Evolutionary conservation across 2,113 vertebrate species (phyloP).

Genomic region (Malurus alboscapulatus): DNA sequence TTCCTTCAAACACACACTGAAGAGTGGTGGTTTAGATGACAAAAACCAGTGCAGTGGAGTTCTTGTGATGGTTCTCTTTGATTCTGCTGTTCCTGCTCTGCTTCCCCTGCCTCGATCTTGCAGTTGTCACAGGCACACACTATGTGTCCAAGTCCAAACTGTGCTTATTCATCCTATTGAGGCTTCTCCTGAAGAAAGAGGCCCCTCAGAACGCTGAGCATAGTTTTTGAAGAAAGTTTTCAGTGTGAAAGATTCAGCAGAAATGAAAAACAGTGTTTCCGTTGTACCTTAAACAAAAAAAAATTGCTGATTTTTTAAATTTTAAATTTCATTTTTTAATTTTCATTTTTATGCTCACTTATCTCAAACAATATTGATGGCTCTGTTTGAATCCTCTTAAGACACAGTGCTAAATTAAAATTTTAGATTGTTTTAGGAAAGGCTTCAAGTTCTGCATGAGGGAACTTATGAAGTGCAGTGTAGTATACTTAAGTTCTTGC

Average conservation of each 20-base stretch:
- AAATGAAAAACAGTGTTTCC: background rate
- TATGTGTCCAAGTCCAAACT: fast-evolving
- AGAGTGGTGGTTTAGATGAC: background rate
- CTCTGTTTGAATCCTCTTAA: background rate
- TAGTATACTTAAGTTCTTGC: background rate
- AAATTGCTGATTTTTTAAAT: background rate
- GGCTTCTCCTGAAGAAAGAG: background rate
- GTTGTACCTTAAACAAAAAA: background rate
- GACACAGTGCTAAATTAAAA: background rate
- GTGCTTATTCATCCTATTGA: background rate
- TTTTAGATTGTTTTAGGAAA: background rate
- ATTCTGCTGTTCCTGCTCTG: background rate
- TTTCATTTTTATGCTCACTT: background rate
- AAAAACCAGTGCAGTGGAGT: background rate
- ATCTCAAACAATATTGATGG: background rate
- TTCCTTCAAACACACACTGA: background rate
- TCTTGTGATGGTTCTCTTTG: background rate
- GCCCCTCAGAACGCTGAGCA: background rate
- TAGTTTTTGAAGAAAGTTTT: background rate
- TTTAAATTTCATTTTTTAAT: background rate
- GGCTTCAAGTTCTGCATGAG: background rate
- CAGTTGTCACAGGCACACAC: background rate
- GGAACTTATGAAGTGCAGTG: background rate
- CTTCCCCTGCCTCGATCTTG: fast-evolving
- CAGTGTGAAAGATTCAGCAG: background rate